Base-by-base conservation (phyloP, 1,140 invertebrate species). In the Drosophila ironensis region DNA sequence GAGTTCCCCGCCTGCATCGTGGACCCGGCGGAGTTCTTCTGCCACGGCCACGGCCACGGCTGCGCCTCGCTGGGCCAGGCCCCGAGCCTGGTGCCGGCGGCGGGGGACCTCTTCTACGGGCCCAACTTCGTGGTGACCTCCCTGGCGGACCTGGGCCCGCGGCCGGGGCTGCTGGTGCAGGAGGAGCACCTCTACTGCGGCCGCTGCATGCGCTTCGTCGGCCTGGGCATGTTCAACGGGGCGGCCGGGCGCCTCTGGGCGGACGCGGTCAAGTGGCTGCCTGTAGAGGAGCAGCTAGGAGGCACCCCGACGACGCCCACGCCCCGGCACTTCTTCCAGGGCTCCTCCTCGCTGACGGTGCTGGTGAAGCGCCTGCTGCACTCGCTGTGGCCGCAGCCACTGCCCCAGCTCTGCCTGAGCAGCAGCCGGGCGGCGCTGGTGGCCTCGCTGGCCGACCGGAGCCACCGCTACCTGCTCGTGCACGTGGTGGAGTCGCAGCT, bases 11-110 rank as follows among this genome's bases (percentile, higher is more conserved):
- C 59, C 19, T 73, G 87, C 4, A 33, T 87, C 1, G 56, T 88
- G 22, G 82, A 88, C 68, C 60, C 76, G 7, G 70, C 60, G 9
- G 87, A 88, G 20, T 88, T 88, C 53, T 88, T 89, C n/a, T 88
- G 87, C 35, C 87, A 88, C 53, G 70, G 16, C 27, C 78, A 84
- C 20, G 59, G 45, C 8, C 1, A 30, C 0, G 35, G 8, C 1
- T 33, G 47, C 14, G 33, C 41, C 5, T n/a, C n/a, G n/a, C n/a
- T n/a, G n/a, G 16, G 16, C 14, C 11, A 50, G n/a, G 35, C 42
- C 5, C 4, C 38, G 1, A 52, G 38, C 9, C 11, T 89, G 12
- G 53, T 86, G 25, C 87, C 87, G 0, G 35, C 33, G 0, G 9
- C 9, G 5, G 19, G 4, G 0, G 78, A 89, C 30, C 52, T 89